Percentiles rank a stretch among this genome's conserved stretches.
phyloP scores from a whole-genome alignment of 1,140 invertebrate species.

The Ostrea denselamellosa region DNA sequence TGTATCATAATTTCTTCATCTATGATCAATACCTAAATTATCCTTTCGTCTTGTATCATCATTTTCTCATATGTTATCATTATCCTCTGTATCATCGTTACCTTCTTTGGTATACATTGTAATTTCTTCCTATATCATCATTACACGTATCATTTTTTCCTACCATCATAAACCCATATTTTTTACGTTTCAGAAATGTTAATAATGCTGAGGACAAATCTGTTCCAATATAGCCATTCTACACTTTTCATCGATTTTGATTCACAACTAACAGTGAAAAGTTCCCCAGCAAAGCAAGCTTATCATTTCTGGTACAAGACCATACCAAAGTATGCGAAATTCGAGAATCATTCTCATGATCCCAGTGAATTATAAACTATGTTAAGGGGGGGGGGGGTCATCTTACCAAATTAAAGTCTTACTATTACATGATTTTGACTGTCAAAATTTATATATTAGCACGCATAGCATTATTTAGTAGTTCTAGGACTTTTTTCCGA shows the following conservation, averaged over 20 bases:
- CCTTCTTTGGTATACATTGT: no score
- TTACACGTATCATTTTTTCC: background rate
- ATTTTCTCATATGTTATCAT: no score
- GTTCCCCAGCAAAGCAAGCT: background rate
- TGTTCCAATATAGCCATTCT: background rate
- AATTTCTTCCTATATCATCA: background rate
- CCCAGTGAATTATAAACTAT: constrained; percentile 3
- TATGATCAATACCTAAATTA: no score
- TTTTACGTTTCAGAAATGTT: background rate
- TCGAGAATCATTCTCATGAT: constrained; percentile 25
- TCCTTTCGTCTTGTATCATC: no score
- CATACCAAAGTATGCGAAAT: constrained; percentile 11
- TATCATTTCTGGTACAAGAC: constrained; percentile 10
- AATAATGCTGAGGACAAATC: background rate
- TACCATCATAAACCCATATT: background rate
- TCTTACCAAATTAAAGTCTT: no score
- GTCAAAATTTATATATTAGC: no score
- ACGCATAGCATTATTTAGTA: no score
- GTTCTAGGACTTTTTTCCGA: no score
- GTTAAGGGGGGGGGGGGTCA: no score
- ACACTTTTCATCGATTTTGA: constrained; percentile 22
- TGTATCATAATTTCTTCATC: no score
- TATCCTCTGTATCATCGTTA: no score
- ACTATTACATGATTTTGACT: no score
- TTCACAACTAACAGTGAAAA: background rate